Evolutionary conservation across 2,797 vertebrate species (phyloP).

Genomic region (Tamandua tetradactyla): DNA sequence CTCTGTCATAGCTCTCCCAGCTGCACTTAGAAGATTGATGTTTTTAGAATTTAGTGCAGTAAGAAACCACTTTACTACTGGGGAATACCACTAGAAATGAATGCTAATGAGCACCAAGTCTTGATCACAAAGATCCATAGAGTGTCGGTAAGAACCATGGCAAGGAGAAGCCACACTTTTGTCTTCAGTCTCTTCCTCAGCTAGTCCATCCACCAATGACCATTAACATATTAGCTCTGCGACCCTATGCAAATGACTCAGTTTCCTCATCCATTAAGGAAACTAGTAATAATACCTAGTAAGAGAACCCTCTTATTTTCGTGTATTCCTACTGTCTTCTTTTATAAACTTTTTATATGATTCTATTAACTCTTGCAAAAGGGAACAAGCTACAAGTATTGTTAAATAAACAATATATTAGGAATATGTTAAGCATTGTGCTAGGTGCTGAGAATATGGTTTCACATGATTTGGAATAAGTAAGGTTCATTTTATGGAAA

Average conservation of each 20-base stretch:
- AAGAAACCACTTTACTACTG: background rate
- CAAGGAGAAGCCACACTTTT: fast-evolving
- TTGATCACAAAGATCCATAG: background rate
- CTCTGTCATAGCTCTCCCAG: background rate
- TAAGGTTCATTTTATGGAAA: slow-evolving; percentile 23
- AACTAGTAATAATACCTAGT: background rate
- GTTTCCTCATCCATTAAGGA: background rate
- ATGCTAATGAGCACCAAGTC: background rate
- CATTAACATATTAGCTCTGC: background rate
- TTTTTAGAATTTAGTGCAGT: background rate
- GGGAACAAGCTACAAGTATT: background rate
- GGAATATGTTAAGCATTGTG: background rate
- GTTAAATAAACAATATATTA: background rate
- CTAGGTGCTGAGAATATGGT: background rate
- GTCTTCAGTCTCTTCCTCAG: background rate
- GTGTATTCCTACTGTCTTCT: background rate
- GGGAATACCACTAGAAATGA: background rate
- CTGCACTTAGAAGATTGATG: background rate
- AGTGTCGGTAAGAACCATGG: background rate
- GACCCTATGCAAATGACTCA: background rate
- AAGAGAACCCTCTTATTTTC: background rate
- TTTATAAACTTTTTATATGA: background rate
- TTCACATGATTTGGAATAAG: background rate
- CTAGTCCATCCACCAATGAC: background rate
- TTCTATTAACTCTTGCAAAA: slow-evolving; percentile 5